Evolutionary conservation across 2,113 vertebrate genomes (phyloP).

Genomic region (Okapia johnstoni): DNA sequence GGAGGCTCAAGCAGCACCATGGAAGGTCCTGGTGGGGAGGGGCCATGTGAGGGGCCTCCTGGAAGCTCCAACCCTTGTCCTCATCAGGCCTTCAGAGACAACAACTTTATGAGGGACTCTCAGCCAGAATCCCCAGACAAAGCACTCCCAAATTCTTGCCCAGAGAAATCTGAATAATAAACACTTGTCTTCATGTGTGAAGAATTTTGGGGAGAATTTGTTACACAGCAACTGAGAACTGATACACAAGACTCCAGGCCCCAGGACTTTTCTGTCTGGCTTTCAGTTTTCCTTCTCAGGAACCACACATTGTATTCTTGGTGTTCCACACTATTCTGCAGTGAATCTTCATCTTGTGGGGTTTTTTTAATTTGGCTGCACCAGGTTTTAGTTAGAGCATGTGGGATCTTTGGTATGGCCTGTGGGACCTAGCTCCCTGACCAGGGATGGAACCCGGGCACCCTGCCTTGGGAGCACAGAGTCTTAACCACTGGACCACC

Average conservation of each 20-base stretch:
- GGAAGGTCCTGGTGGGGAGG: fast-evolving
- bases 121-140: background rate
- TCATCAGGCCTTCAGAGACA: background rate
- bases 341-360: background rate
- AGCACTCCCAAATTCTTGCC: background rate
- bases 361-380: background rate
- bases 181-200: background rate
- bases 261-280: background rate
- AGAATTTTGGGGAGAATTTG: background rate
- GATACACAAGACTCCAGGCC: background rate
- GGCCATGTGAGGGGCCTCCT: background rate
- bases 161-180: background rate
- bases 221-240: background rate
- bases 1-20: background rate
- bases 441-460: background rate
- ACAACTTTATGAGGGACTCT: background rate
- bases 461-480: background rate
- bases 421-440: background rate
- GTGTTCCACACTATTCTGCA: background rate
- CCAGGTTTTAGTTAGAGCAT: background rate
- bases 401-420: background rate
- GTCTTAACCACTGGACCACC: background rate
- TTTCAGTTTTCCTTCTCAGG: background rate
- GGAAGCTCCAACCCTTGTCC: background rate
- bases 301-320: background rate